A percentile compares a stretch with the other conserved stretches of the same genome.
Conservation (phyloP, 2,113 vertebrate species). For the Promerops cafer region DNA sequence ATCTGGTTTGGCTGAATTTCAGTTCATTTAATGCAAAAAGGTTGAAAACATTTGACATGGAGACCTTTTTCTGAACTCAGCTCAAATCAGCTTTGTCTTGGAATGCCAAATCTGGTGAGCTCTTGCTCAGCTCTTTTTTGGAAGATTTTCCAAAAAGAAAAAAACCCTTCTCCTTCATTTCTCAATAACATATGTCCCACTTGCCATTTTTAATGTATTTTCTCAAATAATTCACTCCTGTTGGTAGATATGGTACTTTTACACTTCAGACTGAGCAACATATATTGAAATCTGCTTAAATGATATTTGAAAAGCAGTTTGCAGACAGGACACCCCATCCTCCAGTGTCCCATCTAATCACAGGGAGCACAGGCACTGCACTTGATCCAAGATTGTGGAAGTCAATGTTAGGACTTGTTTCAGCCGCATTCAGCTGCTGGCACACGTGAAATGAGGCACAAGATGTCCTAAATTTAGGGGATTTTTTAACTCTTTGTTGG, state of each 20-base stretch:
- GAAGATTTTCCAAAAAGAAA: not conserved
- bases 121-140: not conserved
- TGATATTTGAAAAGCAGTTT: not conserved
- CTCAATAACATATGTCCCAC: not conserved
- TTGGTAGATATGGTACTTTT: not conserved
- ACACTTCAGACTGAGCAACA: not conserved
- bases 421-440: not conserved
- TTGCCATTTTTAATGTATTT: not conserved
- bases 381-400: not conserved
- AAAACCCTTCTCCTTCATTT: not conserved
- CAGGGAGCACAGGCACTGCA: not conserved
- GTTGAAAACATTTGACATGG: slow-evolving; percentile 21
- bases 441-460: fast-evolving
- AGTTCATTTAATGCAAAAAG: slow-evolving; percentile 11
- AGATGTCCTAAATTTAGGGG: not conserved
- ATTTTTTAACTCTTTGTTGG: not conserved
- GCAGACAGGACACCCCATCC: not conserved
- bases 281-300: not conserved
- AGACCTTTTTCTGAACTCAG: slow-evolving; percentile 45
- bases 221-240: not conserved
- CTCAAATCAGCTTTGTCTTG: slow-evolving; percentile 23
- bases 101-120: not conserved
- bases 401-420: not conserved
- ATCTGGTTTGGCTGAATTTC: slow-evolving; percentile 49
- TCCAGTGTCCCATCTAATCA: not conserved